phyloP scores from a whole-genome alignment of 2,888 invertebrate species.

The Tipula unca region DNA sequence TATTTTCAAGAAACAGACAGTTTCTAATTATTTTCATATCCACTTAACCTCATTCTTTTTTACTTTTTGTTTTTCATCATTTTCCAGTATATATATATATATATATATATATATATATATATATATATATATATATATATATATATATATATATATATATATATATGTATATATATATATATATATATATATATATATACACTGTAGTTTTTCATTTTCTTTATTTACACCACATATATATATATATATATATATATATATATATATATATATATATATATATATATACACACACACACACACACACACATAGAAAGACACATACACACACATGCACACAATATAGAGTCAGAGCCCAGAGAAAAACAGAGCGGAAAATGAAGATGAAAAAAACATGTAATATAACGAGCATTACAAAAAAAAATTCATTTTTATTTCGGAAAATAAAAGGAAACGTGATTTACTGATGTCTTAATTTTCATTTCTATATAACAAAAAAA shows the following conservation, averaged over 20 bases:
- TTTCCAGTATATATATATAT: neutral
- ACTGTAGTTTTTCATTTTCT: neutral
- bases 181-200: neutral
- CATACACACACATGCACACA: neutral
- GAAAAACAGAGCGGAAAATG: neutral
- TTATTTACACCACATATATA: neutral
- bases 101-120: neutral
- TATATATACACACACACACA: neutral
- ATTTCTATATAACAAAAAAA: neutral
- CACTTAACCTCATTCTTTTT: slow-evolving; percentile 15
- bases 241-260: no score
- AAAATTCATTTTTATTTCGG: neutral
- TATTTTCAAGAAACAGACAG: neutral
- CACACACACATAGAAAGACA: neutral
- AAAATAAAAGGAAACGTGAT: slow-evolving; percentile 14
- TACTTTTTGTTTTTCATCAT: neutral
- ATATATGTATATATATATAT: no score
- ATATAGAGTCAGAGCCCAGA: neutral
- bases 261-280: no score
- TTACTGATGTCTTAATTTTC: slow-evolving; percentile 14
- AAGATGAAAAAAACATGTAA: slow-evolving; percentile 4
- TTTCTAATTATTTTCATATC: slow-evolving; percentile 16
- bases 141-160: no score
- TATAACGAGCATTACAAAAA: neutral
- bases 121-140: no score